A percentile compares a stretch with the other conserved stretches of the same genome.
Conservation (phyloP, 2,797 vertebrate genomes). For the Leptoclinus maculatus region DNA sequence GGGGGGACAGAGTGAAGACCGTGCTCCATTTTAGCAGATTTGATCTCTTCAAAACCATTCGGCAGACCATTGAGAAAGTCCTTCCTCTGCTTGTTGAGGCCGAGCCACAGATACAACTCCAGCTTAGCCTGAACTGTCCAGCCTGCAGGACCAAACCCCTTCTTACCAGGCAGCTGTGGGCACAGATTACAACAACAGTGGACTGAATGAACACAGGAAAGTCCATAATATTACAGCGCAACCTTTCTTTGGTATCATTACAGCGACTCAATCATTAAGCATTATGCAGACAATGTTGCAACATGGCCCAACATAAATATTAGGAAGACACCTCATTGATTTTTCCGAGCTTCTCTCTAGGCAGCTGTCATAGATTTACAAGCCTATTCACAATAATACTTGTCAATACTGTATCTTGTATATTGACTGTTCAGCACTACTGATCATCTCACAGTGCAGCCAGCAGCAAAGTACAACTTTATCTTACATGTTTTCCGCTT, state of each 20-base stretch:
- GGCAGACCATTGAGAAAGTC: conserved; percentile 94
- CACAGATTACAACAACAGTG: conserved; percentile 18
- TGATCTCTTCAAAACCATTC: conserved; percentile 95
- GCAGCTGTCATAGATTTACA: conserved; percentile 20
- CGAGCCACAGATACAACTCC: conserved; percentile 97
- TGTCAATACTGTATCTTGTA: conserved; percentile 5
- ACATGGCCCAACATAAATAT: conserved; percentile 16
- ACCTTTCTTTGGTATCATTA: not conserved
- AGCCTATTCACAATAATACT: not conserved
- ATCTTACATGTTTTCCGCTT: not conserved
- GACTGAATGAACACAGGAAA: not conserved
- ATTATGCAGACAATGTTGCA: conserved; percentile 5
- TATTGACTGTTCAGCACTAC: not conserved
- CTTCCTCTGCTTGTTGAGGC: conserved; percentile 94
- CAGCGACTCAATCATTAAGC: not conserved
- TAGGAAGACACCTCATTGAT: conserved; percentile 20
- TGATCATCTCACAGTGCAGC: not conserved
- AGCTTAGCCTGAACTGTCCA: conserved; percentile 98
- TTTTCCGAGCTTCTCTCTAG: not conserved
- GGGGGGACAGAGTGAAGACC: conserved; percentile 88
- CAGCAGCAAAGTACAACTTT: not conserved
- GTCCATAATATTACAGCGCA: not conserved
- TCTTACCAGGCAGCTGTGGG: conserved; percentile 92
- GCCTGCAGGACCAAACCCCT: conserved; percentile 93
- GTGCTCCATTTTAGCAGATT: conserved; percentile 78